A percentile compares a stretch with the other conserved stretches of the same genome.
Conservation (phyloP, 2,888 invertebrate species). For the Dysmachus trigonus region DNA sequence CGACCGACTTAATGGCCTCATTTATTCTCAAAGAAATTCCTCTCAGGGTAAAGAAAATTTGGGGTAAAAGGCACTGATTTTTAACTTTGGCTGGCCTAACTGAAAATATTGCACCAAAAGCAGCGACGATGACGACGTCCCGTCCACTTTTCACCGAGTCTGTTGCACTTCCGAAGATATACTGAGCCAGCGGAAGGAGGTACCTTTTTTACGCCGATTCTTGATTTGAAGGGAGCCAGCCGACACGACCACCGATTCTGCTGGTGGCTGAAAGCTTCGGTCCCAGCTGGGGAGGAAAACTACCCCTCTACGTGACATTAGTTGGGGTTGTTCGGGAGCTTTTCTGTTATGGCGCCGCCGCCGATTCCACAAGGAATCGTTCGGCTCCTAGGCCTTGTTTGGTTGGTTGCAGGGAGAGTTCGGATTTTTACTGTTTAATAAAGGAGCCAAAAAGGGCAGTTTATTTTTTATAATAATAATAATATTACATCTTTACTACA, state of each 20-base stretch:
- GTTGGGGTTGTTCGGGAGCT: neutral
- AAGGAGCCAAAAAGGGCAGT: too few relatives aligned
- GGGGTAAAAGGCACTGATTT: neutral
- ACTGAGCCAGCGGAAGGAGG: constrained; percentile 19
- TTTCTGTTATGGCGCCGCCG: neutral
- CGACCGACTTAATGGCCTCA: neutral
- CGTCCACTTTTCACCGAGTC: neutral
- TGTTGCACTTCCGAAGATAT: constrained; percentile 23
- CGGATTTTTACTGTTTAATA: too few relatives aligned
- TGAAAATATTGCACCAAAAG: neutral
- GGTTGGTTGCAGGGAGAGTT: neutral
- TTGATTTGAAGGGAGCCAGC: neutral
- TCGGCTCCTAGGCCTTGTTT: neutral
- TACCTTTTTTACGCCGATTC: neutral
- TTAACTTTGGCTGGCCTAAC: neutral
- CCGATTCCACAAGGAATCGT: neutral
- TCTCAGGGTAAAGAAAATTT: neutral
- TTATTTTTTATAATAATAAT: too few relatives aligned
- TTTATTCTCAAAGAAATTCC: neutral
- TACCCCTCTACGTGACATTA: neutral
- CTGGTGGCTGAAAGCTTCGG: neutral
- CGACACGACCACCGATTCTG: neutral
- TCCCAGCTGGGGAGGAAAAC: neutral
- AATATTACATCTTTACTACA: too few relatives aligned
- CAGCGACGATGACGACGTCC: neutral